Evolutionary conservation across 1,140 invertebrate genomes (phyloP), one percentile per base, ranked within the genome.

Genomic region (Tetragonula clypearis): DNA sequence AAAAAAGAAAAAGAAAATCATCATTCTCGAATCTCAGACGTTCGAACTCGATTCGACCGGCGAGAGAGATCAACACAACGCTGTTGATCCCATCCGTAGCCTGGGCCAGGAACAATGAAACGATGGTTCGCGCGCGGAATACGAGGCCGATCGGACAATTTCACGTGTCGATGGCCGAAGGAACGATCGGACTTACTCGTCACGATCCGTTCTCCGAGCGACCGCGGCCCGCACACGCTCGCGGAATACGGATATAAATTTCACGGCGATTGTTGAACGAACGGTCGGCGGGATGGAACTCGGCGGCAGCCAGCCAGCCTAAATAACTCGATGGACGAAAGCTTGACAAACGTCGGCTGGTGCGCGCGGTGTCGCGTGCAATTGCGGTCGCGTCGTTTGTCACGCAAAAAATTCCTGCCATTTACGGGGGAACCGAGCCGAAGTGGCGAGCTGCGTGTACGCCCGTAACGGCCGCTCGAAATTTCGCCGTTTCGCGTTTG

Each of bases 61-160:
- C 35, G 35, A 35, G 35, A 35, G 41, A 49, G 6, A n/a, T 49
- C 9, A 8, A 49, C 41, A 8, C 8, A 8, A 8, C 0, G 41
- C 41, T 49, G 6, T 49, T 49, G 41, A 49, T 49, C 41, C 41
- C 41, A 49, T 49, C 41, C 41, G 9, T 49, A 49, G 41, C 41
- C 41, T 49, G 41, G 6, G 6, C 41, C 6, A 8, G 6, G 41
- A 49, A 49, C 41, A 49, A 49, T 49, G 41, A 49, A 49, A 49
- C 41, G 41, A 9, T 8, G 41, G 41, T 49, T 49, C 41, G 41
- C 41, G 41, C 41, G 41, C 6, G 41, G 41, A 86, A 86, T 84
- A 84, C 85, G 78, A 60, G 78, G 53, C 55, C 77, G 74, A 75
- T 86, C 80, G 74, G 66, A 83, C 81, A 72, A 83, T 83, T 82